Evolutionary conservation across 2,888 invertebrate genomes (phyloP), one percentile per base, ranked within the genome.

Genomic region (Dasypogon diadema): DNA sequence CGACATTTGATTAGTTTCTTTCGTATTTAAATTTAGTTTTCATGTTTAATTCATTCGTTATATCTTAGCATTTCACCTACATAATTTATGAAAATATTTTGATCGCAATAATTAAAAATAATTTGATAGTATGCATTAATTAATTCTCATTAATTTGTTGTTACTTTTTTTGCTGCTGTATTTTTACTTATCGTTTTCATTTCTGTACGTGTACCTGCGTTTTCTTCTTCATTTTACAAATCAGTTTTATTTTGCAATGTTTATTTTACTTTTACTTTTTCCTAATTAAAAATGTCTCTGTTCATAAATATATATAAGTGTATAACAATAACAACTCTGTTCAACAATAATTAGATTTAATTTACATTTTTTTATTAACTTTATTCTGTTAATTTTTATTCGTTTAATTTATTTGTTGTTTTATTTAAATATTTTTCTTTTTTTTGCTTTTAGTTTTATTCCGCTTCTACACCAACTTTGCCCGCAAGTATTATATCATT

Each of bases 261-360:
- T 68, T 22, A 48, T 46, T 68, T 68, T 68, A 48, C 63, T 58
- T n/a, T 58, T 42, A 63, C 65, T 46, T 65, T 46, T 16, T 70
- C 18, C 54, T 70, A 51, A 54, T 76, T 72, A 72, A 58, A 42
- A 42, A 34, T 48, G 55, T 75, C 18, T 63, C 54, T 74, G n/a
- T 16, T 75, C 70, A 75, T 75, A 68, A 74, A 75, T 77, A 34
- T 75, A 77, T 77, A 77, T 75, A 74, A 65, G 42, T 76, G 70
- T 77, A 76, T 78, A 78, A 78, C 78, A 78, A 78, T 78, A 78
- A 78, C 78, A 78, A 78, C 75, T 78, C 70, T 75, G 76, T 73
- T 78, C 76, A 78, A 78, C 78, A 78, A 78, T 78, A 76, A 75
- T 75, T 58, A 58, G 48, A 54, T 56, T 76, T 63, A 37, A 46